phyloP scores from a whole-genome alignment of 2,888 invertebrate species.

The Nymphalis c-album region DNA sequence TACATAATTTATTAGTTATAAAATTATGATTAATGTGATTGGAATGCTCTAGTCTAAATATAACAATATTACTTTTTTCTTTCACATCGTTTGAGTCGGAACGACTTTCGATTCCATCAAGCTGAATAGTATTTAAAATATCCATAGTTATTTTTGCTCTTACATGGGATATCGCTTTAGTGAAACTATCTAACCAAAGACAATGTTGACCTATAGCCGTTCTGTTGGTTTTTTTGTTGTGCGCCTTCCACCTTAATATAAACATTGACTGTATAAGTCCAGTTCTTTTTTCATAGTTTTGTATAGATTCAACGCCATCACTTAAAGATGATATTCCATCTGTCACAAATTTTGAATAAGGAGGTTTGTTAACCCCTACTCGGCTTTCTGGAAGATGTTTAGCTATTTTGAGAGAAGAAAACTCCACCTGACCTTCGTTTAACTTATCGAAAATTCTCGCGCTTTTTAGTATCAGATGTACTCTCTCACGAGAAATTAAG shows the following conservation, averaged over 20 bases:
- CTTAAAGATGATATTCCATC: conserved; percentile 42
- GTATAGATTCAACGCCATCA: conserved; percentile 37
- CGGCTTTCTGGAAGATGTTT: conserved; percentile 52
- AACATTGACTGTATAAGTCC: conserved; percentile 74
- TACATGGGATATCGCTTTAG: conserved; percentile 76
- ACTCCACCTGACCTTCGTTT: conserved; percentile 56
- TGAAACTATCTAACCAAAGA: conserved; percentile 83
- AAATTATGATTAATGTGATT: conserved; percentile 84
- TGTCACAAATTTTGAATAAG: conserved; percentile 47
- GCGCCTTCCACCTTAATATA: conserved; percentile 79
- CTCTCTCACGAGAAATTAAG: conserved; percentile 62
- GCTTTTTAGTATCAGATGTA: conserved; percentile 68
- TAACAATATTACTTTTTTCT: conserved; percentile 77
- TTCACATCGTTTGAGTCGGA: conserved; percentile 46
- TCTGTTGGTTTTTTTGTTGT: conserved; percentile 79
- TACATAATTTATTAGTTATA: conserved; percentile 80
- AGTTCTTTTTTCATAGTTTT: conserved; percentile 42
- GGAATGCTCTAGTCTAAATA: conserved; percentile 82
- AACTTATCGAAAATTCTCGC: conserved; percentile 51
- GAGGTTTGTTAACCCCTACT: conserved; percentile 46
- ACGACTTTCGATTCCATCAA: conserved; percentile 60
- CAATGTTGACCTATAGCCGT: conserved; percentile 86
- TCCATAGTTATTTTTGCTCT: conserved; percentile 50
- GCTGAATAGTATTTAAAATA: conserved; percentile 63
- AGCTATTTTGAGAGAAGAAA: conserved; percentile 61